These are phyloP conservation scores for Aquatica leii DNA, from an alignment of 2,888 invertebrate genomes.

Conservation along the genomic window DNA sequence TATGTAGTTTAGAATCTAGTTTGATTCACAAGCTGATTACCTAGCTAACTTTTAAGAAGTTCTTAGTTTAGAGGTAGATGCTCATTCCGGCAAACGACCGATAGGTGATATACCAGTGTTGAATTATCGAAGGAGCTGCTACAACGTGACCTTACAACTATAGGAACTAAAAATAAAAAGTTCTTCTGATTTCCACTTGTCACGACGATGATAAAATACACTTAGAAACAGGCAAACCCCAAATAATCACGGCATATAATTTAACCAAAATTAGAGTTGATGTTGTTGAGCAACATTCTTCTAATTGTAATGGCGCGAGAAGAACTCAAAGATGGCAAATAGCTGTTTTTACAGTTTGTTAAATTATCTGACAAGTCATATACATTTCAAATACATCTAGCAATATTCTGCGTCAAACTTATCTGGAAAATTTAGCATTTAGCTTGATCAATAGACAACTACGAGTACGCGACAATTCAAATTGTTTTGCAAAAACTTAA, in stretches of 20 bases:
- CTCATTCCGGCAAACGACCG: background rate
- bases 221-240: background rate
- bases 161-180: background rate
- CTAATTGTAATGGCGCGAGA: too few relatives aligned
- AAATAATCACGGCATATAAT: background rate
- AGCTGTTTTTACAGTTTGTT: background rate
- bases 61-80: conserved; percentile 26
- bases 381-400: background rate
- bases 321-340: background rate
- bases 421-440: conserved; percentile 9
- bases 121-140: too few relatives aligned
- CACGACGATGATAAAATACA: background rate
- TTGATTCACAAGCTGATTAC: too few relatives aligned
- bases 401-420: too few relatives aligned
- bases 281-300: background rate
- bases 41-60: too few relatives aligned
- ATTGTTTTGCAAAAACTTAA: background rate
- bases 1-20: too few relatives aligned
- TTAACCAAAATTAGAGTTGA: background rate
- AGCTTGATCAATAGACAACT: background rate
- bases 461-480: background rate
- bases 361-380: background rate
- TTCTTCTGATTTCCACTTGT: background rate
- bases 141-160: too few relatives aligned
- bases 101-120: background rate